phyloP scores from a whole-genome alignment of 2,888 invertebrate genomes.

The Mantis religiosa region DNA sequence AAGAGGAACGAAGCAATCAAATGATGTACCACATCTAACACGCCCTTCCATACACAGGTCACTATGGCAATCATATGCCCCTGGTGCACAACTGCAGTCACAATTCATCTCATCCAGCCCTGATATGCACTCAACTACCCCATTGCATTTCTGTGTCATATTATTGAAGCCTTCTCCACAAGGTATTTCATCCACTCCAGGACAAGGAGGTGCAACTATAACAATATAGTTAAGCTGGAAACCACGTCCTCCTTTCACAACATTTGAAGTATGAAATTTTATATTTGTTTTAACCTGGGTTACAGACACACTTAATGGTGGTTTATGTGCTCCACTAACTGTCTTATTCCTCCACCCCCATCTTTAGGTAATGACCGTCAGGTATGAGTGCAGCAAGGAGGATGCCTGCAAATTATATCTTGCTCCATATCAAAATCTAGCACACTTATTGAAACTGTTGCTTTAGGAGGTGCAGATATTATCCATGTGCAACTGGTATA shows the following conservation, averaged over 20 bases:
- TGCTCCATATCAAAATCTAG: slow-evolving; percentile 34
- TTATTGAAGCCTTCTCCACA: slow-evolving; percentile 32
- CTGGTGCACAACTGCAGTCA: slow-evolving; percentile 33
- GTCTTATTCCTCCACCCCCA: slow-evolving; percentile 28
- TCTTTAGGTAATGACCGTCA: slow-evolving; percentile 34
- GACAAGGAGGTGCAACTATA: not conserved
- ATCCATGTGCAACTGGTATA: slow-evolving; percentile 37
- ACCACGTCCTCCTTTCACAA: slow-evolving; percentile 30
- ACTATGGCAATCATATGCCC: slow-evolving; percentile 8
- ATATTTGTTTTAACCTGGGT: slow-evolving; percentile 27
- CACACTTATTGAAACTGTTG: slow-evolving; percentile 34
- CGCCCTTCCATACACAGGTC: too few species aligned
- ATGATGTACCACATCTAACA: too few species aligned
- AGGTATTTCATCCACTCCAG: slow-evolving; percentile 15
- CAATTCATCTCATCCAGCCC: slow-evolving; percentile 45
- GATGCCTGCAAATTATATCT: slow-evolving; percentile 32
- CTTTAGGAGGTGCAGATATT: slow-evolving; percentile 34
- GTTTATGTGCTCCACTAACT: slow-evolving; percentile 29
- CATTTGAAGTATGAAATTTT: slow-evolving; percentile 33
- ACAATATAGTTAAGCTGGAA: slow-evolving; percentile 32
- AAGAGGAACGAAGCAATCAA: too few species aligned
- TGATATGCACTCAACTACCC: slow-evolving; percentile 42
- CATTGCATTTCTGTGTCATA: slow-evolving; percentile 43
- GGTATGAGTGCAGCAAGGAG: slow-evolving; percentile 35
- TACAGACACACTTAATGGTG: slow-evolving; percentile 25